Percentiles rank a stretch among this genome's conserved stretches.
These are phyloP conservation scores for Caenorhabditis zanzibari DNA, from an alignment of 2,888 invertebrate species.

Conservation along the genomic window DNA sequence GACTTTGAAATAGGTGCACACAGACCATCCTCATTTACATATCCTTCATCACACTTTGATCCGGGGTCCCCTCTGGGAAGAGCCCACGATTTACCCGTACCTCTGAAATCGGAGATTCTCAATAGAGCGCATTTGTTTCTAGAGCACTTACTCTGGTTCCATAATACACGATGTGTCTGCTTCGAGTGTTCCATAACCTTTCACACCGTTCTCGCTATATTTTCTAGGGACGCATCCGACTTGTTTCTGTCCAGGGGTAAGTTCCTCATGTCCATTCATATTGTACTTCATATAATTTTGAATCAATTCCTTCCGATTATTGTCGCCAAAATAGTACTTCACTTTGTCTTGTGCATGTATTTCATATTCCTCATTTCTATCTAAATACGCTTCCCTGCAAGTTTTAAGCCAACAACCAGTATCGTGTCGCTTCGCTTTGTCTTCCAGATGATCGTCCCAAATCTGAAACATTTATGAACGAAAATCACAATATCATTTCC, in stretches of 20 bases:
- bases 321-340: neutral
- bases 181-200: too few relatives aligned
- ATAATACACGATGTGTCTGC: neutral
- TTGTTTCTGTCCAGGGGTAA: neutral
- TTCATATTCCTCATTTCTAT: too few relatives aligned
- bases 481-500: neutral
- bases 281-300: neutral
- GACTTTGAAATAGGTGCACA: neutral
- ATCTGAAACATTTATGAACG: neutral
- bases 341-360: too few relatives aligned
- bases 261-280: neutral
- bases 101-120: neutral
- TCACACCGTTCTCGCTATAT: neutral
- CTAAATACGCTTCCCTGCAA: neutral
- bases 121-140: neutral
- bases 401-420: neutral
- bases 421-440: neutral
- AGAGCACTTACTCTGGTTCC: neutral
- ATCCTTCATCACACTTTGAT: neutral
- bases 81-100: neutral
- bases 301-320: neutral
- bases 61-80: neutral
- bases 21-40: neutral
- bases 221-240: neutral
- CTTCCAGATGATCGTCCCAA: conserved; percentile 2